phyloP scores from a whole-genome alignment of 2,113 vertebrate genomes.

The Amia ocellicauda region DNA sequence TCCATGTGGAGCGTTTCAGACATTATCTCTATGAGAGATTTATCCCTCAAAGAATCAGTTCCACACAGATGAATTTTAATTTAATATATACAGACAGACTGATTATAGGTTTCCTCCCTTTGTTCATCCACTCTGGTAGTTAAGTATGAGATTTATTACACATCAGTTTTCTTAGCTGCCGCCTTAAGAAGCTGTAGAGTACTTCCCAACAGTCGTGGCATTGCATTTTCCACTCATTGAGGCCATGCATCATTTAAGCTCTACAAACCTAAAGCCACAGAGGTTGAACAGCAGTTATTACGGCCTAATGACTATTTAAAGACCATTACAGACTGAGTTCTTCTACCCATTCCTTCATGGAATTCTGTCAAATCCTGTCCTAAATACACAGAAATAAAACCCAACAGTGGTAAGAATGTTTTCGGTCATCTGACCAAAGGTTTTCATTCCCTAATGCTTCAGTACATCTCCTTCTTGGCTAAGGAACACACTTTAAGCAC shows the following conservation, averaged over 20 bases:
- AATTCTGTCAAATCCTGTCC: conserved; percentile 44
- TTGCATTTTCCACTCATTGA: background rate
- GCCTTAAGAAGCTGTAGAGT: conserved; percentile 35
- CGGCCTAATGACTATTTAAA: conserved; percentile 52
- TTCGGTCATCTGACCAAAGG: conserved; percentile 42
- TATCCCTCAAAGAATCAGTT: no score
- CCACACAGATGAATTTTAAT: no score
- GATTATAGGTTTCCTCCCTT: no score
- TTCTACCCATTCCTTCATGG: conserved; percentile 57
- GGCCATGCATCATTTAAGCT: background rate
- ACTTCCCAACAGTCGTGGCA: background rate
- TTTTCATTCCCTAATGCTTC: conserved; percentile 32
- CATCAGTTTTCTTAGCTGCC: conserved; percentile 7
- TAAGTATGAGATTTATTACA: no score
- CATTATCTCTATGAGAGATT: no score
- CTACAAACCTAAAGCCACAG: background rate
- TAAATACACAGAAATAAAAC: no score
- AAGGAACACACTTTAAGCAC: no score
- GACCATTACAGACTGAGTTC: conserved; percentile 49
- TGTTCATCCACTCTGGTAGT: no score
- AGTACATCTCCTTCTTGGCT: conserved; percentile 28
- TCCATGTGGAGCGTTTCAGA: no score
- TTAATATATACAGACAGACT: no score
- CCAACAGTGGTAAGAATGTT: conserved; percentile 34
- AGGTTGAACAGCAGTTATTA: conserved; percentile 46